Evolutionary conservation across 2,113 vertebrate genomes (phyloP), one percentile per base, ranked within the genome.

Genomic region (Nannospalax galili): DNA sequence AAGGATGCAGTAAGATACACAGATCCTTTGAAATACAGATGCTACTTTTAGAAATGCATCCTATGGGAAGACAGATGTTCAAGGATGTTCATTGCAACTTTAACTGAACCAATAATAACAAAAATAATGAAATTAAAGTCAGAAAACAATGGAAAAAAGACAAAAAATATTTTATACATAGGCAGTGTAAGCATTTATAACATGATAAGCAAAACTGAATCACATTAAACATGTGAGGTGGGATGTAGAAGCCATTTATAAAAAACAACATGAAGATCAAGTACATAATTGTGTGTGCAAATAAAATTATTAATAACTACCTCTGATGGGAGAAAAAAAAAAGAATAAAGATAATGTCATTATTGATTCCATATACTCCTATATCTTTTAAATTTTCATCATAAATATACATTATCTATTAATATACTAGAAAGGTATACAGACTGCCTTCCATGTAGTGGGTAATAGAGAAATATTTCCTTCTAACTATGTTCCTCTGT

Each of bases 61-160:
- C 45, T 62, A 7, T 3, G n/a, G 58, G 35, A 56, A 94, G 35
- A 88, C 26, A 26, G 45, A 58, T 84, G 32, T 86, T 92, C 37
- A 94, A 73, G 1, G 20, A 92, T 84, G 26, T 81, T 94, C 52
- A 48, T 7, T 22, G 20, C 3, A 93, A 12, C 15, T 93, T 80
- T 93, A 62, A 84, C 40, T 91, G 12, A 91, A 56, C 7, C 79
- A 69, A 78, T n/a, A 84, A 10, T 42, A 24, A 48, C 17, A 73
- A 94, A 79, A 90, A 62, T 58, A 95, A 64, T 70, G 88, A 91
- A 82, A 75, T 60, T 32, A 60, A n/a, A 30, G 26, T 62, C 52
- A 70, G 81, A 30, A 82, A 67, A 10, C 48, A 52, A 52, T 52
- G 1, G 56, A 69, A 74, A 56, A 81, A 58, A 17, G 82, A 81